Percentiles rank a stretch among this genome's conserved stretches.
Evolutionary conservation across 2,113 vertebrate species (phyloP).

Genomic region (Glaucidium brasilianum): DNA sequence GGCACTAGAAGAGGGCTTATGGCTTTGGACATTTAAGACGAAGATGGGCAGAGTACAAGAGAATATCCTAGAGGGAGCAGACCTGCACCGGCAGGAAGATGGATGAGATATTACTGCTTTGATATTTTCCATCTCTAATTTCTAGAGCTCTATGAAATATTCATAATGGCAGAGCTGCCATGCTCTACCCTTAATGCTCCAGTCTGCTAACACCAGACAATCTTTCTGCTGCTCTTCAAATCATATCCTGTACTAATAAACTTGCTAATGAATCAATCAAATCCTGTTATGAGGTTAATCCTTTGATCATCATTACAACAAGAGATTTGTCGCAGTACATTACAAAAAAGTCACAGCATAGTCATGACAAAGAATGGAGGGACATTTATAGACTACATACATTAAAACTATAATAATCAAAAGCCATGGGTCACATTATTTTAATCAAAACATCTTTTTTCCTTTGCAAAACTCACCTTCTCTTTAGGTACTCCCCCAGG

Average conservation of each 20-base stretch:
- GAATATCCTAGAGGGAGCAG: background rate
- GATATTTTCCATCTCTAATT: constrained; percentile 37
- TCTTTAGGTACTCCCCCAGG: background rate
- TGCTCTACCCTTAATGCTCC: background rate
- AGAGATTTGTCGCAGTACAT: background rate
- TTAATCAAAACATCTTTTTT: background rate
- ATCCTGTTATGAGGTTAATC: background rate
- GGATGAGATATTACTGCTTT: constrained; percentile 8
- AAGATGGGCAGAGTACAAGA: background rate
- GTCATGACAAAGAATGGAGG: background rate
- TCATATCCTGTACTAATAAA: constrained; percentile 35
- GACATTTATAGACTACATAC: background rate
- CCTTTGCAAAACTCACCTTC: background rate
- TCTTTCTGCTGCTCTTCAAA: background rate
- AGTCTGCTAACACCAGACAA: background rate
- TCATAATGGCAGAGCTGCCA: background rate
- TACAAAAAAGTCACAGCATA: background rate
- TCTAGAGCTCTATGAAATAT: constrained; percentile 43
- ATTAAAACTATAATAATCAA: background rate
- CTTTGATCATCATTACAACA: constrained; percentile 14
- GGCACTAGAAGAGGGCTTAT: background rate
- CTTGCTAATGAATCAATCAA: constrained; percentile 47
- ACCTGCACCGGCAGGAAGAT: background rate
- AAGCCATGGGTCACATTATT: background rate
- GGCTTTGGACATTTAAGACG: background rate